Evolutionary conservation across 1,140 invertebrate species (phyloP), one percentile per base, ranked within the genome.

Genomic region (Lucilia cuprina): DNA sequence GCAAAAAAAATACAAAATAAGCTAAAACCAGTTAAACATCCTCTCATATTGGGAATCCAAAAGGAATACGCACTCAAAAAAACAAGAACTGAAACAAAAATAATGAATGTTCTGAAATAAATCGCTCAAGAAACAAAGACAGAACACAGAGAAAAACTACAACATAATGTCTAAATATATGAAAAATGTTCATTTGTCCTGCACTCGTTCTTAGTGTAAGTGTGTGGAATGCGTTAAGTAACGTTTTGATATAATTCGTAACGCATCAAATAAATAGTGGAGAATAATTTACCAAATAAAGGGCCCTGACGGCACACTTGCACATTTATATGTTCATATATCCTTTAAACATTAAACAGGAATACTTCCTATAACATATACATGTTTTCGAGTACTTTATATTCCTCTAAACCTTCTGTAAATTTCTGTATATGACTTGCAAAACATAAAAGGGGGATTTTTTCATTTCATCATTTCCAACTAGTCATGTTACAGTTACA

Each of bases 221-320:
- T 80, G 77, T 8, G 5, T 80, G 77, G 77, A 80, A 80, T 80
- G 77, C 47, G 77, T 80, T 80, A 41, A 41, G 41, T 41, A 8
- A 80, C 77, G 77, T 49, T 80, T 80, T 80, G 77, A 80, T 80
- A 25, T 25, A 41, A 80, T 80, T 80, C 21, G 77, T 14, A 80
- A 80, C 77, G 77, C 77, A 80, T 80, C 41, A 80, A 17, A 55
- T 49, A 12, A 49, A 49, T 14, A 49, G 9, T 49, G 49, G 13
- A 49, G 9, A 12, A 49, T 49, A 30, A 30, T 3, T 30, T 30
- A 30, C 25, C 1, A 30, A 1, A 30, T 2, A 30, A 30, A 30
- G 25, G 1, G 25, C 25, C 25, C 25, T 30, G 12, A 55, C 8
- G 50, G 50, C 50, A 55, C 50, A 14, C 12, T 13, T 13, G 13